Evolutionary conservation across 2,113 vertebrate genomes (phyloP), one percentile per base, ranked within the genome.

Genomic region (Corythoichthys intestinalis): DNA sequence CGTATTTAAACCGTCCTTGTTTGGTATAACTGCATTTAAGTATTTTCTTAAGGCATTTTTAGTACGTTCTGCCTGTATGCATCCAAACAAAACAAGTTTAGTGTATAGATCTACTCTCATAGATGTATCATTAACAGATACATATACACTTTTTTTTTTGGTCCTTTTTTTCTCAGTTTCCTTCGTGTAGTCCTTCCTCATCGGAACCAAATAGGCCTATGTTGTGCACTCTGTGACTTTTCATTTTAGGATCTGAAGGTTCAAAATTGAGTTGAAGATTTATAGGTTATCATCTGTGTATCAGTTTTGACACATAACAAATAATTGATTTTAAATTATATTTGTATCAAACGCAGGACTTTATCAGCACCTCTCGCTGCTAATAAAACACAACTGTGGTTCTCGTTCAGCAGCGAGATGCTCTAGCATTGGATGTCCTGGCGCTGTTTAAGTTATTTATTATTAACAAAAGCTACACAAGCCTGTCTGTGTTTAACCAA

Each of bases 371-470:
- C 37, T 46, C 38, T 3, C 46, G 37, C n/a, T 15, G 73, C 73
- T 71, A 60, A 72, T 69, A 70, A 57, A 54, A 57, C 58, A 52
- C 72, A 67, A 35, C 50, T 66, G 65, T 57, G 75, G 72, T 79
- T 67, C 35, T 34, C 13, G 61, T 64, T 60, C 72, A 80, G 59
- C 75, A 68, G 72, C 54, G 10, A 56, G 57, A 59, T 48, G 56
- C 83, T 78, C 61, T 59, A 52, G 81, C 64, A 37, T 76, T 41
- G 52, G 67, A 70, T 37, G 67, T 73, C 59, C 77, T 13, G 66
- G 38, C 65, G 7, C 70, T 85, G 83, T 89, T 91, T 87, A 57
- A 69, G 75, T 86, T 88, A 86, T 90, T 87, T 89, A 87, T 89
- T 83, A 88, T 90, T 80, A 91, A 89, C 73, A 82, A 85, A 88